These are phyloP conservation scores for Chromobotia macracanthus DNA, from an alignment of 2,797 vertebrate genomes.

Conservation along the genomic window DNA sequence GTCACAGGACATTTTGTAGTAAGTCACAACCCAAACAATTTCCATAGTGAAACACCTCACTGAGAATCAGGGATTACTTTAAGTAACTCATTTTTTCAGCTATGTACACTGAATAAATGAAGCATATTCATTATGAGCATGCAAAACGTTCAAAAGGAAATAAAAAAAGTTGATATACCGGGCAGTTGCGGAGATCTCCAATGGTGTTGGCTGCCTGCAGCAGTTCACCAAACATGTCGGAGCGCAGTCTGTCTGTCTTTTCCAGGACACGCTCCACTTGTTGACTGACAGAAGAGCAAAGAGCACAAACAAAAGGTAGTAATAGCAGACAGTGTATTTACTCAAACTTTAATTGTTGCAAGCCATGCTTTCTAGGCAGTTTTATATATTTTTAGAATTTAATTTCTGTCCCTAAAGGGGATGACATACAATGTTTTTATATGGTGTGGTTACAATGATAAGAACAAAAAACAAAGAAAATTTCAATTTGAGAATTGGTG, in stretches of 20 bases:
- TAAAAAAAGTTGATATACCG: slow-evolving; percentile 81
- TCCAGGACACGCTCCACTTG: slow-evolving; percentile 77
- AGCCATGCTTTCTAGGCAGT: not conserved
- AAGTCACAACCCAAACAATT: no score
- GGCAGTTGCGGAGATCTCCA: slow-evolving; percentile 93
- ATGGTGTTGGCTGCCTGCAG: slow-evolving; percentile 94
- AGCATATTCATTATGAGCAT: not conserved
- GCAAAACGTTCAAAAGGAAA: not conserved
- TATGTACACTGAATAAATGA: not conserved
- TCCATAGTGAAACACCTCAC: no score
- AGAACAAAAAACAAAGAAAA: not conserved
- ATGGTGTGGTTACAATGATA: not conserved
- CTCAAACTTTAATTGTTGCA: not conserved
- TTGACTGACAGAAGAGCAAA: slow-evolving; percentile 69
- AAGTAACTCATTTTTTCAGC: not conserved
- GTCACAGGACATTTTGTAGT: no score
- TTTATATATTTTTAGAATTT: not conserved
- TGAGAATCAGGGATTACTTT: not conserved
- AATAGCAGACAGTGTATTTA: not conserved
- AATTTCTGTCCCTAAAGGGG: not conserved
- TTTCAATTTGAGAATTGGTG: not conserved
- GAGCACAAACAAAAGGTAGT: not conserved
- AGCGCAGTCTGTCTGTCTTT: slow-evolving; percentile 86
- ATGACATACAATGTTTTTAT: not conserved
- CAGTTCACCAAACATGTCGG: slow-evolving; percentile 94